A percentile compares a stretch with the other conserved stretches of the same genome.
Conservation (phyloP, 2,888 invertebrate species). For the Diarsia rubi region DNA sequence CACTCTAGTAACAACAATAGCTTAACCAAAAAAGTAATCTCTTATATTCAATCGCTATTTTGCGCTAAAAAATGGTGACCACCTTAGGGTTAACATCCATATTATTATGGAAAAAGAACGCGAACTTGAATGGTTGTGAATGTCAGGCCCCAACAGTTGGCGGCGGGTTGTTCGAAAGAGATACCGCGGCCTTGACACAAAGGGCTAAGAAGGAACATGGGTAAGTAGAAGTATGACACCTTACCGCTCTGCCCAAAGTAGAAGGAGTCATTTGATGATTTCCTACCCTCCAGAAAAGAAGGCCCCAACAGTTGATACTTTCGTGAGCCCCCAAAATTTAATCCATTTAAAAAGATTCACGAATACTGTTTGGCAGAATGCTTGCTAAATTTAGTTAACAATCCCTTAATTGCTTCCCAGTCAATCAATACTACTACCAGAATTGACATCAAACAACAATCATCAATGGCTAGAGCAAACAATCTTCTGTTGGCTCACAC, state of each 20-base stretch:
- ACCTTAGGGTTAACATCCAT: background rate
- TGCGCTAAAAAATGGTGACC: background rate
- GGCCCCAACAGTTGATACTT: no score
- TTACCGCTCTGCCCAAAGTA: no score
- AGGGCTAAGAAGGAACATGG: no score
- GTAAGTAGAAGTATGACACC: no score
- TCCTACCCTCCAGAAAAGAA: no score
- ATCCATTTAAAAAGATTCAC: background rate
- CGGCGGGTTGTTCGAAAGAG: no score
- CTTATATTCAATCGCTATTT: background rate
- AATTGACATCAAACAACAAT: conserved; percentile 2
- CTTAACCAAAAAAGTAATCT: background rate
- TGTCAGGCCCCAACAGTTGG: no score
- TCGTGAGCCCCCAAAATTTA: background rate
- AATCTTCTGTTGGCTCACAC: conserved; percentile 18
- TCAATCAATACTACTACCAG: background rate
- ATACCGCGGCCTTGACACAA: no score
- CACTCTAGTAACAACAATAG: background rate
- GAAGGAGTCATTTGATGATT: no score
- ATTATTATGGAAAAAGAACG: background rate
- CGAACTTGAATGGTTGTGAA: background rate
- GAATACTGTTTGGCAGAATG: background rate
- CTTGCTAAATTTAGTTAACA: background rate
- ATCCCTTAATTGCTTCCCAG: background rate
- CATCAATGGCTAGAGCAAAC: conserved; percentile 11